Percentiles rank a stretch among this genome's conserved stretches.
Conservation (phyloP, 2,888 invertebrate genomes). For the Heliconius sara region DNA sequence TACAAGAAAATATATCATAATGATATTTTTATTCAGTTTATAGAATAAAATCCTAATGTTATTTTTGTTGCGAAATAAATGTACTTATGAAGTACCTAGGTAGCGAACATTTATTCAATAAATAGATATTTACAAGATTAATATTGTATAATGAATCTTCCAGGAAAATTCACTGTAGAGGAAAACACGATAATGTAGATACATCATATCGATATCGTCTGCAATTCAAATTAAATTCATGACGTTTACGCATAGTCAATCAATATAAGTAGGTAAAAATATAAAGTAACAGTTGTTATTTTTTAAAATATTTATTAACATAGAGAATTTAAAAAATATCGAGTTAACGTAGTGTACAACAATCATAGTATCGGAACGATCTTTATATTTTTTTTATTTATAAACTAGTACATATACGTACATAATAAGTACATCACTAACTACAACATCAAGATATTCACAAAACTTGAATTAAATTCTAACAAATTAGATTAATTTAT, state of each 20-base stretch:
- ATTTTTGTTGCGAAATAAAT: not conserved
- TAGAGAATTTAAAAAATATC: not conserved
- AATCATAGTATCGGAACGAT: not conserved
- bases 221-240: conserved; percentile 10
- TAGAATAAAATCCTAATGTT: not conserved
- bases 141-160: conserved; percentile 10
- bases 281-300: not conserved
- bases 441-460: not conserved
- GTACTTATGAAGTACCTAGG: not conserved
- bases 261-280: not conserved
- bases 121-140: not conserved
- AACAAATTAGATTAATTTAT: not conserved
- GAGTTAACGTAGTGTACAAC: not conserved
- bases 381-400: no score
- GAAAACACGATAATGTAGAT: conserved; percentile 1
- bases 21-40: not conserved
- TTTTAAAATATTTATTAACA: no score
- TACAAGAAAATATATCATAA: not conserved
- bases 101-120: not conserved
- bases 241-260: not conserved
- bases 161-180: conserved; percentile 19
- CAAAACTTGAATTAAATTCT: not conserved
- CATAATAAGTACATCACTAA: no score
- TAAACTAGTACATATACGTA: no score
- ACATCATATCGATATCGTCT: not conserved